Conservation (phyloP, 2,888 invertebrate species). For the Melipona bicolor region DNA sequence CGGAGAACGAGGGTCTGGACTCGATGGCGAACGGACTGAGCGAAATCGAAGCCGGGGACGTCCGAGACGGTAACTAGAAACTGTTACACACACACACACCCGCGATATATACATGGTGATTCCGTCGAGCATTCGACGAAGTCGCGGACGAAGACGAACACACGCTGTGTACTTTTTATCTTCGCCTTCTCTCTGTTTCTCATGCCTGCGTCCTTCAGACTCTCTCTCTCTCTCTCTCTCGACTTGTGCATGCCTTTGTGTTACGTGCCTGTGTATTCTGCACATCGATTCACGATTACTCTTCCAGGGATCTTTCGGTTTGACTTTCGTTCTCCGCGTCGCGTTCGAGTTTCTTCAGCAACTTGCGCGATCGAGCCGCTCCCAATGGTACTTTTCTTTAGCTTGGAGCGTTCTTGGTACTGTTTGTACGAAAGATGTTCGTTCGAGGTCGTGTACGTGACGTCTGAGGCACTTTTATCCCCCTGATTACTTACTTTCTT, state of each 20-base stretch:
- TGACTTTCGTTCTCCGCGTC: no score
- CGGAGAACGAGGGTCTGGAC: conserved; percentile 96
- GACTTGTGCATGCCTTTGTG: conserved; percentile 61
- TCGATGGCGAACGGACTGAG: conserved; percentile 92
- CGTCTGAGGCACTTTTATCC: conserved; percentile 2
- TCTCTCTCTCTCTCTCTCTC: conserved; percentile 27
- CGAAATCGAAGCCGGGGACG: conserved; percentile 97
- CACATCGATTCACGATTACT: conserved; percentile 35
- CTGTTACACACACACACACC: background rate
- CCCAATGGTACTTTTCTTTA: background rate
- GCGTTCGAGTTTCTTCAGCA: background rate
- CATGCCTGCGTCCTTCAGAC: conserved; percentile 49
- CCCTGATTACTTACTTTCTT: background rate
- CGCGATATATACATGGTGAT: background rate
- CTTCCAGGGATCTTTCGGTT: conserved; percentile 1
- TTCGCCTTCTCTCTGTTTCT: conserved; percentile 37
- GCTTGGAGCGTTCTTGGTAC: background rate
- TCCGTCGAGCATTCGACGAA: background rate
- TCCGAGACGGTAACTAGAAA: conserved; percentile 91
- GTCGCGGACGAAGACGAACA: background rate
- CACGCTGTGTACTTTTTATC: background rate
- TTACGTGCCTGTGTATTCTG: conserved; percentile 60
- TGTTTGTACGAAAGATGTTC: background rate
- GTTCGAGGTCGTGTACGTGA: background rate
- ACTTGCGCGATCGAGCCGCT: background rate